Base-by-base conservation (phyloP, 2,888 invertebrate genomes). In the Lasioglossum malachurum region DNA sequence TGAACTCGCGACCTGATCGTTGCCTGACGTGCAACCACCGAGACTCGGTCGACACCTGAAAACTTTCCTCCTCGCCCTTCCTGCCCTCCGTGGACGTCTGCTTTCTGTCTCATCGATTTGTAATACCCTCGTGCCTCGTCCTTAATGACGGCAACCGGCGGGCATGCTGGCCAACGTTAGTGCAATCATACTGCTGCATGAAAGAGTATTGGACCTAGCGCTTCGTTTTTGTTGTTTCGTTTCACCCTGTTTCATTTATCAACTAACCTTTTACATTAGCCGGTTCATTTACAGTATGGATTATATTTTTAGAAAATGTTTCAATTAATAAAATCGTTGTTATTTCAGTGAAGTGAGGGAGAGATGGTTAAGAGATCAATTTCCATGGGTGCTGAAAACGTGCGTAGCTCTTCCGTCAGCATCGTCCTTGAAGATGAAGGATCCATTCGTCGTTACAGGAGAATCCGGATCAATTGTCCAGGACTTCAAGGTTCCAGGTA, bases 1-100 rank as follows among this genome's bases (percentile, higher is more conserved):
- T 93, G 93, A 93, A 93, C 89, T 89, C 84, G 74, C 80, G 75
- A 69, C 78, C 83, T 80, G 82, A 64, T 67, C 78, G 78, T 82
- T 75, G 76, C 88, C 80, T 90, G 74, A 90, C 88, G 86, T 90
- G 91, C 91, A 78, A 77, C 90, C 84, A 86, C 53, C 83, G 81
- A 64, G 64, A 81, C 71, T 87, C 74, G 74, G 77, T 86, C 91
- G 91, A 91, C 89, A 90, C 91, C 91, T 91, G 87, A 14, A 85
- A 91, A 87, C 88, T 91, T 88, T 83, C 19, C 49, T 5, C 49
- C 73, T 73, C 8, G 44, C 31, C 72, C 74, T 44, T 83, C 75
- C 80, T 23, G 4, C 38, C 57, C 80, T 60, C 44, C 67, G 81
- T 76, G 84, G 84, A 87, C 75, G 82, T 81, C 83, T 89, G 78